Evolutionary conservation across 2,888 invertebrate genomes (phyloP).

Genomic region (Folsomia candida): DNA sequence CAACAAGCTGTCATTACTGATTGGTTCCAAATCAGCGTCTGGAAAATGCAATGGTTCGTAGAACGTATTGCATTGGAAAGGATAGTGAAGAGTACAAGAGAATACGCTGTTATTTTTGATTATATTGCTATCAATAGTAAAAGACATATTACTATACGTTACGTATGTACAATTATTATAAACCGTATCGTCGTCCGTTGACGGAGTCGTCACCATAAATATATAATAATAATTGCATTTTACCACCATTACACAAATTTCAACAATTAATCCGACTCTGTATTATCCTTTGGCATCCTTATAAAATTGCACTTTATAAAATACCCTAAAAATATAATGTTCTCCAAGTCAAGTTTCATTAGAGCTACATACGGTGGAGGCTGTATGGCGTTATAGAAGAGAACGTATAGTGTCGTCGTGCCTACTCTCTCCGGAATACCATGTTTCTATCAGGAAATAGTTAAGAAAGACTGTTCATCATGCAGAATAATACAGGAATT

Average conservation of each 20-base stretch:
- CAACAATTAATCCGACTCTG: constrained; percentile 6
- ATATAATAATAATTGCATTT: not conserved
- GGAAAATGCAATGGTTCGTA: no score
- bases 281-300: constrained; percentile 9
- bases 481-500: no score
- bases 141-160: no score
- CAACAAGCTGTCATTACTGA: no score
- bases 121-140: no score
- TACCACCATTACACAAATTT: not conserved
- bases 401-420: no score
- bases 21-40: no score
- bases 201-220: constrained; percentile 8
- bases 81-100: no score
- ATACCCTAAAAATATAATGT: not conserved
- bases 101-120: no score
- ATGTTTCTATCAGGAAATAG: not conserved
- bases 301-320: constrained; percentile 14
- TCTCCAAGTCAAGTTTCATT: not conserved
- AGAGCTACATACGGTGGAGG: not conserved
- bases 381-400: not conserved
- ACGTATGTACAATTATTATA: no score
- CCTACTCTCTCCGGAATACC: not conserved
- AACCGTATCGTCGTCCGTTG: not conserved
- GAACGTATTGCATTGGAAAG: no score
- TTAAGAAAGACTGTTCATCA: not conserved